These are phyloP conservation scores for Hydropsyche betteni DNA, from an alignment of 2,888 invertebrate species.

Conservation along the genomic window DNA sequence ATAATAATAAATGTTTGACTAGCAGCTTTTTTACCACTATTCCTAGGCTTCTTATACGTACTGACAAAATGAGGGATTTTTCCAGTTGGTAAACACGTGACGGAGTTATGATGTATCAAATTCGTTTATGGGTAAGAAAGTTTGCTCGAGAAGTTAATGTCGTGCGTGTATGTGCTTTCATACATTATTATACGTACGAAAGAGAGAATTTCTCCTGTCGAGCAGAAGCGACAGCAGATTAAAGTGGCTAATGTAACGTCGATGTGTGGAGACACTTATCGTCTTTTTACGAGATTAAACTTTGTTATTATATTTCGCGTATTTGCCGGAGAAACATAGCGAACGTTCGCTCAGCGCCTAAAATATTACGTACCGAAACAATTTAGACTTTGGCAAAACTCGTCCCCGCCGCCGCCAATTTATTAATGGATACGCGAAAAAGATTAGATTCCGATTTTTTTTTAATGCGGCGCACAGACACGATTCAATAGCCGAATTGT, in stretches of 20 bases:
- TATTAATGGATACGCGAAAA: slow-evolving; percentile 8
- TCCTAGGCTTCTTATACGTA: neutral
- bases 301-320: slow-evolving; percentile 34
- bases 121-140: slow-evolving; percentile 49
- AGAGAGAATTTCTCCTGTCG: slow-evolving; percentile 21
- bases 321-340: neutral
- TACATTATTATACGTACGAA: neutral
- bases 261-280: slow-evolving; percentile 42
- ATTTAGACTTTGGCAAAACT: neutral
- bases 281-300: slow-evolving; percentile 42
- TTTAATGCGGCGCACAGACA: too few relatives aligned
- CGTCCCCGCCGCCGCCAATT: slow-evolving; percentile 6
- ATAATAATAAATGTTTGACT: too few relatives aligned
- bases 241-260: slow-evolving; percentile 44
- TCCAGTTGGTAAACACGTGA: slow-evolving; percentile 47
- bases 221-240: slow-evolving; percentile 38
- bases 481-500: too few relatives aligned
- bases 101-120: slow-evolving; percentile 51
- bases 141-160: slow-evolving; percentile 48
- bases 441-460: too few relatives aligned
- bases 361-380: slow-evolving; percentile 21
- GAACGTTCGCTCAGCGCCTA: neutral
- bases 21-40: too few relatives aligned
- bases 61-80: slow-evolving; percentile 32
- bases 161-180: slow-evolving; percentile 24